phyloP scores from a whole-genome alignment of 2,113 vertebrate species.

The Heterotilapia buettikoferi region DNA sequence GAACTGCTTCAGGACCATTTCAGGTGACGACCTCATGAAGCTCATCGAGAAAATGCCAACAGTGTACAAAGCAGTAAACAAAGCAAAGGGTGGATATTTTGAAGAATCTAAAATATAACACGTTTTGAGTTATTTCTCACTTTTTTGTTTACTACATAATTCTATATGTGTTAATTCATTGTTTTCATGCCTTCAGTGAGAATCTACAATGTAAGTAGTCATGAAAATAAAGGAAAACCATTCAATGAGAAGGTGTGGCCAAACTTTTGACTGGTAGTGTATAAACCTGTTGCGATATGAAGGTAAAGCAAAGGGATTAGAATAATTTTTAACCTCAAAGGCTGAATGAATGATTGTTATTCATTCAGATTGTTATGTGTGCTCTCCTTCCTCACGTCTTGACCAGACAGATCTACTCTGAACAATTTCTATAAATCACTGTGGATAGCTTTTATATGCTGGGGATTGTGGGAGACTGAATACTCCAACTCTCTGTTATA shows the following conservation, averaged over 20 bases:
- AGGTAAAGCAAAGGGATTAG: not conserved
- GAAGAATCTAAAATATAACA: not conserved
- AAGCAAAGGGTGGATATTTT: not conserved
- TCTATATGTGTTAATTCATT: not conserved
- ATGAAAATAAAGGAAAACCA: not conserved
- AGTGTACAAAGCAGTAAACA: fast-evolving
- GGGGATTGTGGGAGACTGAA: not conserved
- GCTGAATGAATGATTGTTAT: not conserved
- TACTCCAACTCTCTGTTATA: not conserved
- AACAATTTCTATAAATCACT: not conserved
- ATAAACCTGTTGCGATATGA: not conserved
- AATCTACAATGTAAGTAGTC: not conserved
- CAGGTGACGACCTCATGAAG: not conserved
- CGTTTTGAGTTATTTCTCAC: not conserved
- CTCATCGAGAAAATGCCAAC: not conserved
- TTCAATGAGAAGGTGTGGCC: fast-evolving
- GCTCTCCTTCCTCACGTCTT: not conserved
- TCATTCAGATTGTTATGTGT: not conserved
- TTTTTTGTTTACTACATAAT: not conserved
- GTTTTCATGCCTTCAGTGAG: not conserved
- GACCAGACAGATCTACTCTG: not conserved
- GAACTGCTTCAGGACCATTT: not conserved
- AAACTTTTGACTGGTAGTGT: not conserved
- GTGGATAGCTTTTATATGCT: not conserved
- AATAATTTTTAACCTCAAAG: not conserved